Percentiles rank a stretch among this genome's conserved stretches.
Conservation (phyloP, 2,797 vertebrate genomes). For the Cyprinella venusta region DNA sequence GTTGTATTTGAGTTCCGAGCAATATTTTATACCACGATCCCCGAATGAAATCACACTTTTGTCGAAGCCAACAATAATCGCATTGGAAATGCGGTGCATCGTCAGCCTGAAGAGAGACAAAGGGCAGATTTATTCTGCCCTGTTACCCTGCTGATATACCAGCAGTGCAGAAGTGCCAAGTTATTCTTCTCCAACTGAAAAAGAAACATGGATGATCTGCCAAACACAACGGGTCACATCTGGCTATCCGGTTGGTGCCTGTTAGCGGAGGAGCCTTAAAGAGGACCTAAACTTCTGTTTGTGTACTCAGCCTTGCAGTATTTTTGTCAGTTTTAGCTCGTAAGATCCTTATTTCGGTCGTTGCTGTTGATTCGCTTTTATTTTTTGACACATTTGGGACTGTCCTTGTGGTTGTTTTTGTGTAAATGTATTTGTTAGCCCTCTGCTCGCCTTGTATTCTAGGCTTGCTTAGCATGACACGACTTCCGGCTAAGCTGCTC, state of each 20-base stretch:
- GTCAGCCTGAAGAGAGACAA: slow-evolving; percentile 12
- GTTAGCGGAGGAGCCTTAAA: slow-evolving; percentile 41
- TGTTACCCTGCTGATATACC: slow-evolving; percentile 8
- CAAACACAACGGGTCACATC: slow-evolving; percentile 36
- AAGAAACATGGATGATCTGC: slow-evolving; percentile 36
- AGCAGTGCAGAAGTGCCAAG: slow-evolving; percentile 49
- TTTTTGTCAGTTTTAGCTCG: slow-evolving; percentile 35
- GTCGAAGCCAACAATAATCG: background rate
- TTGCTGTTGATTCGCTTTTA: background rate
- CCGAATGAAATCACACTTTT: background rate
- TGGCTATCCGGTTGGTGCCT: slow-evolving; percentile 46
- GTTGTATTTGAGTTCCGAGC: slow-evolving; percentile 19
- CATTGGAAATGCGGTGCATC: background rate
- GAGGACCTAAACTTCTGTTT: slow-evolving; percentile 32
- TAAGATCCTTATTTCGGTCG: slow-evolving; percentile 6
- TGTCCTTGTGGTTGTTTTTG: slow-evolving; percentile 42
- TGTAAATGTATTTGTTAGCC: slow-evolving; percentile 43
- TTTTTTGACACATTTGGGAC: slow-evolving; percentile 7
- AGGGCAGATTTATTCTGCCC: slow-evolving; percentile 9
- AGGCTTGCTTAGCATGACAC: slow-evolving; percentile 45
- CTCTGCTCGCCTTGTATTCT: slow-evolving; percentile 44
- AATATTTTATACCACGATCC: background rate
- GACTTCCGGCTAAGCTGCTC: slow-evolving; percentile 29
- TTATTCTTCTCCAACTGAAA: slow-evolving; percentile 27
- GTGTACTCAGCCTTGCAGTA: slow-evolving; percentile 45